Evolutionary conservation across 2,113 vertebrate species (phyloP), one percentile per base, ranked within the genome.

Genomic region (Butorides virescens): DNA sequence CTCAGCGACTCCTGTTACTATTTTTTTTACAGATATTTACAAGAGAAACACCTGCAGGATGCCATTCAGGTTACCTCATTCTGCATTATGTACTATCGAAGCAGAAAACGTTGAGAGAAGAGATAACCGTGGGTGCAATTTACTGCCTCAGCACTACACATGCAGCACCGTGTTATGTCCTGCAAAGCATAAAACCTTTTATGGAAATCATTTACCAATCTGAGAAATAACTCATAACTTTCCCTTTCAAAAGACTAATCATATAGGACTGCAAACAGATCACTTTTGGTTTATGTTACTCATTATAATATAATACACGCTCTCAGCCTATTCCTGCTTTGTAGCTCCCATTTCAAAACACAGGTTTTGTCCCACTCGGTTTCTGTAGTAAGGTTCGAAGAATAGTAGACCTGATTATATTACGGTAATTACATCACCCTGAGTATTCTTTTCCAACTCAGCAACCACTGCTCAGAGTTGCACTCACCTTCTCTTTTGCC

Each of bases 351-450:
- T 29, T 18, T 20, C 42, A 44, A 34, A 81, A 73, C 18, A 27
- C 13, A 13, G n/a, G 14, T 17, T 74, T 49, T 62, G 70, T 62
- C 21, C 53, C n/a, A 42, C 11, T 18, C 13, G 3, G 26, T 58
- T 46, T 65, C 63, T 72, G 2, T 52, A 58, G 13, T 13, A 52
- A 27, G 44, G 8, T 10, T 47, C 44, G 19, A 71, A 25, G 18
- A 13, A 44, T 36, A 55, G 25, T 5, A 63, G 11, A 71, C 20
- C 17, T 5, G 22, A 21, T 11, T 39, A 23, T 16, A 47, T 8
- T 23, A 47, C 1, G 0, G 1, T 3, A 53, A 49, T 7, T 18
- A 42, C 30, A 72, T 2, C n/a, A 72, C n/a, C 23, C 7, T 2
- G 11, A 78, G 46, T 9, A 66, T 26, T 73, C 23, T 37, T 18